phyloP scores from a whole-genome alignment of 2,797 vertebrate genomes.

The Morus bassanus region DNA sequence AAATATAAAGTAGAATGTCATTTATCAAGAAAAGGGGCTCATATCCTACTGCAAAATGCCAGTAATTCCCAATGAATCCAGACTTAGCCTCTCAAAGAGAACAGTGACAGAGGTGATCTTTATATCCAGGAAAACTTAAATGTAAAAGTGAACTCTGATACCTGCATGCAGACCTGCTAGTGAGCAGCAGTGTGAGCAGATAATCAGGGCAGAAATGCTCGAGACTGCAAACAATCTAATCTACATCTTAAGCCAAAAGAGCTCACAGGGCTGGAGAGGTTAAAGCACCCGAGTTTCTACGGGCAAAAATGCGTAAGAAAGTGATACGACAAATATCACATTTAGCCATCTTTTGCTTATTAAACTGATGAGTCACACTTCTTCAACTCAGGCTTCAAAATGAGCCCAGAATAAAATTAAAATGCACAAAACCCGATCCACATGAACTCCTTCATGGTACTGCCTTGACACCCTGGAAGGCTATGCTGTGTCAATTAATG shows the following conservation, averaged over 20 bases:
- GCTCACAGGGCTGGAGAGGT: neutral
- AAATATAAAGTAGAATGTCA: neutral
- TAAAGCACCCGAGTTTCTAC: neutral
- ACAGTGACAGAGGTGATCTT: neutral
- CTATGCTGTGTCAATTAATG: neutral
- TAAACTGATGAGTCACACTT: neutral
- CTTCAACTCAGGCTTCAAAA: neutral
- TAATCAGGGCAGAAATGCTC: neutral
- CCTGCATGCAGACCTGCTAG: neutral
- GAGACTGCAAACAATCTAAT: neutral
- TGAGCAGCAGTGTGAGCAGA: neutral
- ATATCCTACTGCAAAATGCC: neutral
- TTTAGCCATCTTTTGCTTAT: neutral
- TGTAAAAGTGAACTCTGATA: neutral
- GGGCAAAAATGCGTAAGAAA: neutral
- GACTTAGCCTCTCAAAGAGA: neutral
- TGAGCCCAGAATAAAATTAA: neutral
- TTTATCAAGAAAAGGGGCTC: neutral
- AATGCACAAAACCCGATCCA: neutral
- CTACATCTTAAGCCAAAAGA: neutral
- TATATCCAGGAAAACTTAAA: neutral
- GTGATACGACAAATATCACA: neutral
- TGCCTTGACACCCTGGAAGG: neutral
- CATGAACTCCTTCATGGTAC: neutral
- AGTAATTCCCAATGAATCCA: neutral